A percentile compares a stretch with the other conserved stretches of the same genome.
Conservation (phyloP, 2,797 vertebrate species). For the Otolemur crassicaudatus region DNA sequence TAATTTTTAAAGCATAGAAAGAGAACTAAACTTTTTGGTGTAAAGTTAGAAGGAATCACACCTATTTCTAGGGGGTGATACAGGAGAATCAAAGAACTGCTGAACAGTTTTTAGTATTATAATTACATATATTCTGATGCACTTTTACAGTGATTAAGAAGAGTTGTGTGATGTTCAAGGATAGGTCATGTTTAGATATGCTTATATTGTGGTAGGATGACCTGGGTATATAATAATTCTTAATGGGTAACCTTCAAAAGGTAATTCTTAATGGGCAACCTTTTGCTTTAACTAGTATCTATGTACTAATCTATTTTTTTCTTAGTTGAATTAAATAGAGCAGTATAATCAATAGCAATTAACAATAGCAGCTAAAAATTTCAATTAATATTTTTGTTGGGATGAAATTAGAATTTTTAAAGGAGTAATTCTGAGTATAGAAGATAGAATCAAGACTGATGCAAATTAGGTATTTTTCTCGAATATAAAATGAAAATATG, state of each 20-base stretch:
- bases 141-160: constrained; percentile 17
- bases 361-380: constrained; percentile 6
- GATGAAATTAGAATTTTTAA: constrained; percentile 44
- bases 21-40: no score
- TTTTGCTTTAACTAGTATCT: constrained; percentile 35
- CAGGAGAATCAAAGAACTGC: background rate
- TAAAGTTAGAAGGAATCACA: background rate
- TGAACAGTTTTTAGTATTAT: constrained; percentile 34
- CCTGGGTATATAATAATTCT: background rate
- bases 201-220: constrained; percentile 40
- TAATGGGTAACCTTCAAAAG: background rate
- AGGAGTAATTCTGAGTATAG: constrained; percentile 51
- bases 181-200: constrained; percentile 3
- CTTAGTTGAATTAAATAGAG: constrained; percentile 40
- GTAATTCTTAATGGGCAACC: constrained; percentile 26
- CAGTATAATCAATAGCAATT: background rate
- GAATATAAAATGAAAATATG: constrained; percentile 72
- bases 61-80: background rate
- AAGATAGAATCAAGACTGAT: constrained; percentile 65
- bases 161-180: background rate
- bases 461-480: constrained; percentile 72
- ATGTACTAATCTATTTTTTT: constrained; percentile 39
- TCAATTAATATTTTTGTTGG: background rate
- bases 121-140: background rate
- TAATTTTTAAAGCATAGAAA: background rate